Conservation (phyloP, 2,888 invertebrate genomes). For the Tetropium fuscum region DNA sequence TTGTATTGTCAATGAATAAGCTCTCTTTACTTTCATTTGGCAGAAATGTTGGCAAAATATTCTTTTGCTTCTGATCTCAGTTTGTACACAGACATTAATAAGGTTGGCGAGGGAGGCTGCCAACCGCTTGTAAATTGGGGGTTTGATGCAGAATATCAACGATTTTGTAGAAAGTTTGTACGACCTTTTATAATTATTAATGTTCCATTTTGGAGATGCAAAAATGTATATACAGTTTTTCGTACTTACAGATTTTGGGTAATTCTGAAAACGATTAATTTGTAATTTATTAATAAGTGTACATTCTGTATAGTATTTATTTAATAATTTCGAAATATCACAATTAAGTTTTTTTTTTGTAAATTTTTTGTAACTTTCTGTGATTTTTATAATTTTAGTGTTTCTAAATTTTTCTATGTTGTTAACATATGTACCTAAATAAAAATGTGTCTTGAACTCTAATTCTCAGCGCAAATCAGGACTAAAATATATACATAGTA, state of each 20-base stretch:
- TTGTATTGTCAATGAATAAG: conserved; percentile 52
- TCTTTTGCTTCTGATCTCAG: conserved; percentile 59
- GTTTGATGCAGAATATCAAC: too few relatives aligned
- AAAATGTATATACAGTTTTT: conserved; percentile 46
- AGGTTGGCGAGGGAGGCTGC: conserved; percentile 3
- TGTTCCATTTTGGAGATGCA: too few relatives aligned
- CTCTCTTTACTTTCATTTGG: conserved; percentile 53
- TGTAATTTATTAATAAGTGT: conserved; percentile 57
- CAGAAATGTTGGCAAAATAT: conserved; percentile 43
- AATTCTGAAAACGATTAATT: conserved; percentile 48
- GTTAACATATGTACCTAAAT: conserved; percentile 60
- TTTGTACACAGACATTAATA: conserved; percentile 55
- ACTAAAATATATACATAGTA: conserved; percentile 47
- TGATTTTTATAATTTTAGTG: conserved; percentile 58
- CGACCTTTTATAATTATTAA: too few relatives aligned
- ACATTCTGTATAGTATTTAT: conserved; percentile 66
- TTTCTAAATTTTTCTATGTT: conserved; percentile 57
- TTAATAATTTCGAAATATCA: conserved; percentile 57
- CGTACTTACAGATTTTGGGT: conserved; percentile 52
- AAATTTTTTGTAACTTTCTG: conserved; percentile 61
- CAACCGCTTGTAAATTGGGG: conserved; percentile 2
- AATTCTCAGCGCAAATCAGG: conserved; percentile 59
- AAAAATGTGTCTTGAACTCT: conserved; percentile 59
- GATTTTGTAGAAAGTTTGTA: too few relatives aligned
- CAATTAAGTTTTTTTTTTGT: conserved; percentile 50